A percentile compares a stretch with the other conserved stretches of the same genome.
Evolutionary conservation across 2,797 vertebrate species (phyloP).

Genomic region (Micromesistius poutassou): DNA sequence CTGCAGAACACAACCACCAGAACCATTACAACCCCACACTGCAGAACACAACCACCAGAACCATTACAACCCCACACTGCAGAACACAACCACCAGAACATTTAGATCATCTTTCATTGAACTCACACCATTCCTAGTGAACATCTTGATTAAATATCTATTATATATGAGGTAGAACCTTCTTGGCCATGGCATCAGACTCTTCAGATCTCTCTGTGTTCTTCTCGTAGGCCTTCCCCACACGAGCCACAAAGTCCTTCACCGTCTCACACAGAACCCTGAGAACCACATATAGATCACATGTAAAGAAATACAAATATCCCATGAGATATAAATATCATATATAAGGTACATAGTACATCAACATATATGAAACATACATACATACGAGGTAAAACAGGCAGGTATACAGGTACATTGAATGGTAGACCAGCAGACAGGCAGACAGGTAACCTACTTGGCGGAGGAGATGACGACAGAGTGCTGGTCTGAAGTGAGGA

Average conservation of each 20-base stretch:
- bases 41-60: neutral
- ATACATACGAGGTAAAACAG: neutral
- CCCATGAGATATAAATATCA: neutral
- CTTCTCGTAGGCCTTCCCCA: conserved; percentile 93
- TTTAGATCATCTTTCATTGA: too few relatives aligned
- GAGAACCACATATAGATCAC: conserved; percentile 11
- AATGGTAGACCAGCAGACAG: neutral
- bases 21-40: neutral
- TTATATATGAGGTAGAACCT: conserved; percentile 69
- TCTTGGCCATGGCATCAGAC: conserved; percentile 91
- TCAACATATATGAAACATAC: neutral
- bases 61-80: neutral
- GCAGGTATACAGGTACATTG: conserved; percentile 3
- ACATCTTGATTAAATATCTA: neutral
- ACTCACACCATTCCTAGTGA: neutral
- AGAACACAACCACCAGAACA: neutral
- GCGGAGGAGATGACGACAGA: conserved; percentile 96
- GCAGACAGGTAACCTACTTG: conserved; percentile 74
- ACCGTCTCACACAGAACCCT: conserved; percentile 97
- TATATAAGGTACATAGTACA: neutral
- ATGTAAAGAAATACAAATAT: neutral
- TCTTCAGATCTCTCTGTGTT: conserved; percentile 88
- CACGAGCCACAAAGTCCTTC: conserved; percentile 95
- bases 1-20: neutral
- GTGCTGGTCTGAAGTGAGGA: conserved; percentile 95